phyloP scores from a whole-genome alignment of 2,888 invertebrate species.

The Plutella xylostella region DNA sequence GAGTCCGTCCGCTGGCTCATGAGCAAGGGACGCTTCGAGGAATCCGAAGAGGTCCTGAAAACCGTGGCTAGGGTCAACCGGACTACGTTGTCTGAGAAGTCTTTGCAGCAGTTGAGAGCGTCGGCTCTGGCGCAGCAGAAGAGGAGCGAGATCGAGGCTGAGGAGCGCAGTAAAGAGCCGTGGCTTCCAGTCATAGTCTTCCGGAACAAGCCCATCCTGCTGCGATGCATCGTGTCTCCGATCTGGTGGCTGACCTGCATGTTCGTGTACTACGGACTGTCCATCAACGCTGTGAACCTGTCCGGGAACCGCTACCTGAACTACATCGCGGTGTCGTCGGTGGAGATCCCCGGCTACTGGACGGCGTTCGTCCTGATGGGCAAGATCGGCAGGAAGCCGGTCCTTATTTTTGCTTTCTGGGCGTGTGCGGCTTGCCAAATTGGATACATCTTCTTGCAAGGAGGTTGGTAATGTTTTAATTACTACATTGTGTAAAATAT shows the following conservation, averaged over 20 bases:
- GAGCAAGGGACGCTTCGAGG: conserved; percentile 70
- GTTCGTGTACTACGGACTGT: conserved; percentile 78
- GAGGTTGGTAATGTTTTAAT: too few relatives aligned
- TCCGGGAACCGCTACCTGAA: conserved; percentile 76
- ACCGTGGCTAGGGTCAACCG: conserved; percentile 73
- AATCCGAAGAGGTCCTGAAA: conserved; percentile 72
- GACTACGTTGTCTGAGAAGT: conserved; percentile 35
- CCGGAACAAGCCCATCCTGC: conserved; percentile 44
- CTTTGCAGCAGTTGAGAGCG: conserved; percentile 28
- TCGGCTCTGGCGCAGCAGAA: conserved; percentile 27
- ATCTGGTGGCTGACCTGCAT: conserved; percentile 78
- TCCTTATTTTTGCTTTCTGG: conserved; percentile 61
- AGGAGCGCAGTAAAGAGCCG: conserved; percentile 14
- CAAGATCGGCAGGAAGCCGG: conserved; percentile 62
- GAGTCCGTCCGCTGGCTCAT: conserved; percentile 79
- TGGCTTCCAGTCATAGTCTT: conserved; percentile 35
- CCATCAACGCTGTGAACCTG: conserved; percentile 74
- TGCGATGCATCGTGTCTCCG: conserved; percentile 67
- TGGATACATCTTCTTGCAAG: conserved; percentile 41
- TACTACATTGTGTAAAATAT: too few relatives aligned
- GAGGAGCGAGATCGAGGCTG: conserved; percentile 17
- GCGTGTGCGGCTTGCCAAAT: conserved; percentile 47
- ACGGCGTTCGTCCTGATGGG: conserved; percentile 66
- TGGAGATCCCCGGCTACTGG: conserved; percentile 75
- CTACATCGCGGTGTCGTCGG: conserved; percentile 67